Evolutionary conservation across 2,113 vertebrate genomes (phyloP), one percentile per base, ranked within the genome.

Genomic region (Onychostruthus taczanowskii): DNA sequence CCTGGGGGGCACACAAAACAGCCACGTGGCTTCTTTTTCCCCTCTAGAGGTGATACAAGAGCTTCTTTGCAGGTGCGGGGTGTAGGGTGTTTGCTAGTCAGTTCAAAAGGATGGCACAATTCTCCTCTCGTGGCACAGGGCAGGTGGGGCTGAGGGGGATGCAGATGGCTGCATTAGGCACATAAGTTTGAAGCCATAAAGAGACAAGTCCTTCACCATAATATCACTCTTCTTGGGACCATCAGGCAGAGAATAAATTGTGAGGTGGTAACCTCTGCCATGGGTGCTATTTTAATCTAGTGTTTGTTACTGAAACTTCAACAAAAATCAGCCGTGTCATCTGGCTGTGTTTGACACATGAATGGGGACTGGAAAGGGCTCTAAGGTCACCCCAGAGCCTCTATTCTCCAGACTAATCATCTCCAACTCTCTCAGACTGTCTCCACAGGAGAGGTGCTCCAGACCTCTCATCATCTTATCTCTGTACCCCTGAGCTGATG

Each of bases 1-100:
- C 99, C 99, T 99, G 95, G 1, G 44, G 80, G 16, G 67, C 43
- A 63, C 31, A 33, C 27, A 52, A 16, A 53, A 46, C 12, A 58
- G 6, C 6, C 4, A 6, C 6, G 0, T 7, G 11, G 27, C 4
- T 5, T 6, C 4, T 14, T 2, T 1, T 1, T 1, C 3, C 7
- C 28, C 13, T 56, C 16, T 6, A 3, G 16, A 69, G 46, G 16
- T 10, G 16, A 9, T 2, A 1, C 4, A 28, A 30, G 19, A 6
- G 22, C 28, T 63, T 6, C 19, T 47, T 24, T 52, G 16, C 64
- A 21, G 81, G 2, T 11, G 39, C 13, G 21, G 16, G 1, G 17
- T 1, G 19, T 4, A 4, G 27, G 13, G 24, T 0, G 15, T 44
- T 53, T 20, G 63, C 16, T 11, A 5, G 6, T 18, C 0, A 0